Conservation (phyloP, 2,113 vertebrate species). For the Benitochromis conjunctus region DNA sequence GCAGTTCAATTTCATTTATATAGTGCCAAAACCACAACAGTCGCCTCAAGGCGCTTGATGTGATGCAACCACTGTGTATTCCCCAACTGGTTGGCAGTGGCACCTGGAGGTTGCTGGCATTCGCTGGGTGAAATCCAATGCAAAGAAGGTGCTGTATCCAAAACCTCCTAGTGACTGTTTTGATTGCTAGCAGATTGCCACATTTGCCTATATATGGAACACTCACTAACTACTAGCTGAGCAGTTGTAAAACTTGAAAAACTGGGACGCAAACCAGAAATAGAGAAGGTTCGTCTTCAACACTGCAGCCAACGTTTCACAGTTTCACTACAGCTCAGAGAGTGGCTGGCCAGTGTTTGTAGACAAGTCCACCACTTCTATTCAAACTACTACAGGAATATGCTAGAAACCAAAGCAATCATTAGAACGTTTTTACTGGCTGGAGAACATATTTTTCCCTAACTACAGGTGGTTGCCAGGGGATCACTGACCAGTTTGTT, state of each 20-base stretch:
- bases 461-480: too few species aligned
- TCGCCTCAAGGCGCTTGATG: neutral
- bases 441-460: neutral
- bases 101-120: neutral
- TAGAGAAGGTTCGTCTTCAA: neutral
- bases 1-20: neutral
- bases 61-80: neutral
- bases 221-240: neutral
- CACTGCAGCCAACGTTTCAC: neutral
- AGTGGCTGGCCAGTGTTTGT: neutral
- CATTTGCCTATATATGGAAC: neutral
- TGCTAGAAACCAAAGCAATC: neutral
- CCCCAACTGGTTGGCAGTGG: neutral
- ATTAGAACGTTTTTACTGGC: neutral
- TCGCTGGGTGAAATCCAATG: neutral
- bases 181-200: neutral
- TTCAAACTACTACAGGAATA: neutral
- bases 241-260: neutral
- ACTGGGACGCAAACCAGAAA: neutral
- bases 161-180: neutral
- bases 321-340: neutral
- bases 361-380: neutral
- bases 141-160: neutral
- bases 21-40: neutral
- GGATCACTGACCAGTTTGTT: neutral